Conservation (phyloP, 1,140 invertebrate genomes). For the Lepidurus arcticus region DNA sequence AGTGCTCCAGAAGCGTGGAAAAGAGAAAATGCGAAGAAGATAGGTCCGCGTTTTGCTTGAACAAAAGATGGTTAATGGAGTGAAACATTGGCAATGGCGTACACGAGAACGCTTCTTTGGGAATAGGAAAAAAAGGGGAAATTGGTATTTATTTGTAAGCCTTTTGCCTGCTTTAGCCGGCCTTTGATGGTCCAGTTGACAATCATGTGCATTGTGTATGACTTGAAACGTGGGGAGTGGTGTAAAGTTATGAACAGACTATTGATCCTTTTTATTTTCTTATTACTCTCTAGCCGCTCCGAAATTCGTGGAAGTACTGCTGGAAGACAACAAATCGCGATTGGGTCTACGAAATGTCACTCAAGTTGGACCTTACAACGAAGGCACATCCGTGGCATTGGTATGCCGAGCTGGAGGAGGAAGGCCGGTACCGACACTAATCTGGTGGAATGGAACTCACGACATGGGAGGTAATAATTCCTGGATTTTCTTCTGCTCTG, state of each 20-base stretch:
- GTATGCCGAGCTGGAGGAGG: constrained; percentile 65
- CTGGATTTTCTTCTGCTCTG: neutral
- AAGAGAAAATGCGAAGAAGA: neutral
- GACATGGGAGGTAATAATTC: constrained; percentile 58
- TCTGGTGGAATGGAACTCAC: constrained; percentile 65
- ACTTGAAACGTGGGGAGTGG: neutral
- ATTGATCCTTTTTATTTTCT: constrained; percentile 23
- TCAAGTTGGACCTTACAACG: constrained; percentile 61
- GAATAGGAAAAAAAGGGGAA: neutral
- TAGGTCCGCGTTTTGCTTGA: neutral
- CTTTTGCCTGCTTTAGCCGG: neutral
- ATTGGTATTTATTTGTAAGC: neutral
- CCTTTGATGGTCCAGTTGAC: constrained; percentile 14
- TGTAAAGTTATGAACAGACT: neutral
- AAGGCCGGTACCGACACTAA: constrained; percentile 66
- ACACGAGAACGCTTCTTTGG: constrained; percentile 13
- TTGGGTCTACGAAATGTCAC: constrained; percentile 52
- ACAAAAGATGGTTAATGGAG: neutral
- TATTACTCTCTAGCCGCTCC: constrained; percentile 60
- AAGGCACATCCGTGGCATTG: constrained; percentile 59
- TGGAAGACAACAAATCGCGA: constrained; percentile 47
- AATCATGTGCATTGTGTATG: neutral
- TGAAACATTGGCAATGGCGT: constrained; percentile 4
- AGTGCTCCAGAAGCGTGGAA: neutral
- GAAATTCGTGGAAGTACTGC: constrained; percentile 56